Evolutionary conservation across 2,888 invertebrate genomes (phyloP).

Genomic region (Oscheius sp.): DNA sequence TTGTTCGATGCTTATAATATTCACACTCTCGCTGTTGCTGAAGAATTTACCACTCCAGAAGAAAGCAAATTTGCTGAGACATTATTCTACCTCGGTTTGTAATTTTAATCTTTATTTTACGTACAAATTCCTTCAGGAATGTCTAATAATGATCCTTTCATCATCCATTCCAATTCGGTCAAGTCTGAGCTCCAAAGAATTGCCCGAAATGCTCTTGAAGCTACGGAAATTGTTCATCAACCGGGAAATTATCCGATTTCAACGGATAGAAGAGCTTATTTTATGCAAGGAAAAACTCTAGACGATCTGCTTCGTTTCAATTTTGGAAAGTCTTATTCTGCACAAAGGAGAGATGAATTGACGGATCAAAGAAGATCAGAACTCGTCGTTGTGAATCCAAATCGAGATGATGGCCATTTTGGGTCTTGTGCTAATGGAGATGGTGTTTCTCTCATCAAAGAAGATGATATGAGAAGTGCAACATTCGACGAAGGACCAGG

Average conservation of each 20-base stretch:
- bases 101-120: not conserved
- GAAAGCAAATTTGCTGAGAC: conserved; percentile 19
- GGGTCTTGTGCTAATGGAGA: conserved; percentile 30
- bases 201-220: conserved; percentile 12
- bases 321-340: not conserved
- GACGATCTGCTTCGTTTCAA: conserved; percentile 19
- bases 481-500: conserved; percentile 20
- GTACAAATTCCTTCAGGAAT: conserved; percentile 27
- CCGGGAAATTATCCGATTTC: conserved; percentile 19
- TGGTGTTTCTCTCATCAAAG: conserved; percentile 32
- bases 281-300: conserved; percentile 20
- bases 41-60: not conserved
- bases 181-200: conserved; percentile 24
- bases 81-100: conserved; percentile 36
- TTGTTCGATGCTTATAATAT: conserved; percentile 53
- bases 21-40: conserved; percentile 32
- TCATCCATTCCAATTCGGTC: conserved; percentile 32
- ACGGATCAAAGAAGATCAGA: not conserved
- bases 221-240: conserved; percentile 2
- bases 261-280: conserved; percentile 7
- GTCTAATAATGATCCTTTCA: conserved; percentile 38
- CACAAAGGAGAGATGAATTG: not conserved
- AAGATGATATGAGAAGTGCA: conserved; percentile 34
- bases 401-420: conserved; percentile 3
- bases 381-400: conserved; percentile 8